These are phyloP conservation scores for Tiphia femorata DNA, from an alignment of 2,888 invertebrate species.

Conservation along the genomic window DNA sequence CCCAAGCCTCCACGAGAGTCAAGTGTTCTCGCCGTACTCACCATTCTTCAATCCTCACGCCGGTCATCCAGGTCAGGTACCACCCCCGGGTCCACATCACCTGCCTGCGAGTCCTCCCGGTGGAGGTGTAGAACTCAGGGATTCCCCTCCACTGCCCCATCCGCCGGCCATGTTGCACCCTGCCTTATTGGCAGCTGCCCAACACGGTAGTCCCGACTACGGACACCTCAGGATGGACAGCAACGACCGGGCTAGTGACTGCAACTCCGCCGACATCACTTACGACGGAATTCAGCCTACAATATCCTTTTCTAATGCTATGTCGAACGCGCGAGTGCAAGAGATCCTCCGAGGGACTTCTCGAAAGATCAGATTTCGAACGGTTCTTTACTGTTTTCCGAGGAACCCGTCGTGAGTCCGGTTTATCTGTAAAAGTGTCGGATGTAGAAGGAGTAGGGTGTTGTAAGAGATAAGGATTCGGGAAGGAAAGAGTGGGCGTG, in stretches of 20 bases:
- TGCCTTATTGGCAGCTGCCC: constrained; percentile 86
- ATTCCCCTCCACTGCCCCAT: constrained; percentile 85
- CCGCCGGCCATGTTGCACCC: constrained; percentile 89
- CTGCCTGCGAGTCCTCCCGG: constrained; percentile 74
- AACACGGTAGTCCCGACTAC: constrained; percentile 86
- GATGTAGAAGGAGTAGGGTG: no score
- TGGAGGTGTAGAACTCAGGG: constrained; percentile 78
- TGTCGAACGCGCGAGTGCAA: constrained; percentile 7
- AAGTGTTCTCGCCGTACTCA: constrained; percentile 92
- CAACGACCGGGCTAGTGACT: constrained; percentile 89
- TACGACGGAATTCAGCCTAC: constrained; percentile 95
- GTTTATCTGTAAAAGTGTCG: no score
- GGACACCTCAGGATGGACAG: constrained; percentile 83
- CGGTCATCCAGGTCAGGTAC: constrained; percentile 65
- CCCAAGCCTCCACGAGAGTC: constrained; percentile 94
- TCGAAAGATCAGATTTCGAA: not conserved
- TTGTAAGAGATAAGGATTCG: no score
- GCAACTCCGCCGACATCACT: constrained; percentile 91
- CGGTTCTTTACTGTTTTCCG: no score
- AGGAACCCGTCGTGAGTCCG: no score
- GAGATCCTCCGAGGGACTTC: not conserved
- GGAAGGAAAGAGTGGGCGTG: not conserved
- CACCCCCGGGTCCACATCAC: constrained; percentile 66
- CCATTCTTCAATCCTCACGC: constrained; percentile 81
- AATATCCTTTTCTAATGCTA: constrained; percentile 89